Evolutionary conservation across 2,113 vertebrate species (phyloP).

Genomic region (Peromyscus maniculatus): DNA sequence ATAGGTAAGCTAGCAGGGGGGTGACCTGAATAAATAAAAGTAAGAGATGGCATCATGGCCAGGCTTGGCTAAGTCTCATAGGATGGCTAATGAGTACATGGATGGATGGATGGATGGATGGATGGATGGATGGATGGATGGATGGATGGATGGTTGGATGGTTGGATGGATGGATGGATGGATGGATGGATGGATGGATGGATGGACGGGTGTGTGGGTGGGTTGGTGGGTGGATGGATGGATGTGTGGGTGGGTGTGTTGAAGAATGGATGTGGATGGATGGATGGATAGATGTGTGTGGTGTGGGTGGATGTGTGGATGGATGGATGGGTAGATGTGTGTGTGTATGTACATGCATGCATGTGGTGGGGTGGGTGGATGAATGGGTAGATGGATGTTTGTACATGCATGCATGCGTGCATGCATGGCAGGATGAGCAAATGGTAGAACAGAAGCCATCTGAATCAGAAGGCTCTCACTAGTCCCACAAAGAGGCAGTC

Average conservation of each 20-base stretch:
- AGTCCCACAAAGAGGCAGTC: neutral
- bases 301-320: neutral
- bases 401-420: neutral
- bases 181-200: neutral
- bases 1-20: neutral
- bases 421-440: neutral
- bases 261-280: neutral
- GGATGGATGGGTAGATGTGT: no score
- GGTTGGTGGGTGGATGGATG: neutral
- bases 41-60: neutral
- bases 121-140: neutral
- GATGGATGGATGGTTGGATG: neutral
- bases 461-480: neutral
- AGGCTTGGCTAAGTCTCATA: neutral
- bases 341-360: neutral
- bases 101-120: neutral
- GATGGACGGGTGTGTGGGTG: neutral
- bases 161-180: rapidly evolving
- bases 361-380: neutral
- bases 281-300: neutral
- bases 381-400: neutral
- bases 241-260: no score
- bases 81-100: neutral
- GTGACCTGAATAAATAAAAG: neutral
- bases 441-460: neutral